Conservation (phyloP, 2,797 vertebrate species). For the Catostomus latipinnis region DNA sequence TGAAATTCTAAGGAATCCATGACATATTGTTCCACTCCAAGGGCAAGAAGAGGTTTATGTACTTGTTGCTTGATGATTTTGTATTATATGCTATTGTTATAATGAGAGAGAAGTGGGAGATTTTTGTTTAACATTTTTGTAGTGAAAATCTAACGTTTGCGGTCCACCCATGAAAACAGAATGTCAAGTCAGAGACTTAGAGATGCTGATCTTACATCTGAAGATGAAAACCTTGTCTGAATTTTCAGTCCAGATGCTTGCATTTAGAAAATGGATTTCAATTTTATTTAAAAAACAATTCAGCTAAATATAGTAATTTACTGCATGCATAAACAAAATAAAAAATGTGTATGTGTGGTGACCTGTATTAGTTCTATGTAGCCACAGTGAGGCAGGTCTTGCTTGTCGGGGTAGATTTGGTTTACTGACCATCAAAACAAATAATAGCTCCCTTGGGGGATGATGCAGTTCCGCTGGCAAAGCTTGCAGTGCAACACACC, state of each 20-base stretch:
- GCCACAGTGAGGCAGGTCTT: conserved; percentile 27
- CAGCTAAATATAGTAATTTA: no score
- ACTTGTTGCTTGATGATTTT: conserved; percentile 30
- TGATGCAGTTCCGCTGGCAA: conserved; percentile 59
- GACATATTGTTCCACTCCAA: conserved; percentile 36
- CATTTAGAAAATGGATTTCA: no score
- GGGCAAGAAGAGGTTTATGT: background rate
- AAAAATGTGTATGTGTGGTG: background rate
- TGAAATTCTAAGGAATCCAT: conserved; percentile 54
- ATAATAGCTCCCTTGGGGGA: conserved; percentile 49
- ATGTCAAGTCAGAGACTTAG: no score
- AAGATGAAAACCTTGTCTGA: no score
- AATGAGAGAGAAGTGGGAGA: background rate
- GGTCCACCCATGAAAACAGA: no score
- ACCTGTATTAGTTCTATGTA: conserved; percentile 11
- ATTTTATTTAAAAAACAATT: no score
- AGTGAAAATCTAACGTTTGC: no score
- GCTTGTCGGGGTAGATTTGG: conserved; percentile 26
- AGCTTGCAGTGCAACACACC: conserved; percentile 9
- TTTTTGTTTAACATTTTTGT: background rate
- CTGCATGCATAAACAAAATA: no score
- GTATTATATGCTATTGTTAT: background rate
- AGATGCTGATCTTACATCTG: no score
- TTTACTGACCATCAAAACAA: conserved; percentile 62
- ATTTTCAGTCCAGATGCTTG: no score